Conservation (phyloP, 2,113 vertebrate genomes). For the Orthonyx spaldingii region DNA sequence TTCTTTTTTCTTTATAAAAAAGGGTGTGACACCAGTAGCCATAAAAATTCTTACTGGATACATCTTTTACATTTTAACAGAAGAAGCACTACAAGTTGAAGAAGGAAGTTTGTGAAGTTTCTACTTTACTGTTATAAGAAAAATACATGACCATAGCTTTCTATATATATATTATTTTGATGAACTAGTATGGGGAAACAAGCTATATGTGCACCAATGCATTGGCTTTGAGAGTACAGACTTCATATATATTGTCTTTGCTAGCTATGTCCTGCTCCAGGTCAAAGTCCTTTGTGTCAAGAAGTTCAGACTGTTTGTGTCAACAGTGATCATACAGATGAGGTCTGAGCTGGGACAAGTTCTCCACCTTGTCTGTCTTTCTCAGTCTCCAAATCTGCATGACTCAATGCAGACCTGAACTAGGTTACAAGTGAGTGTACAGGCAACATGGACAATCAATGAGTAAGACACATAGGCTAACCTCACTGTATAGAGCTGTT, state of each 20-base stretch:
- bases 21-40: neutral
- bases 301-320: neutral
- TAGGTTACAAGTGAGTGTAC: rapidly evolving
- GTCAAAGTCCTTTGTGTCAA: neutral
- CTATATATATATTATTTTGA: neutral
- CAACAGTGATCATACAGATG: neutral
- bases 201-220: neutral
- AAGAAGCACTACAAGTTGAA: neutral
- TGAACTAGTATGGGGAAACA: neutral
- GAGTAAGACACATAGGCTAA: neutral
- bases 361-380: neutral
- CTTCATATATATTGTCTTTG: neutral
- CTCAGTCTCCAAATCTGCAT: neutral
- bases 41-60: neutral
- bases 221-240: neutral
- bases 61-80: neutral
- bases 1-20: neutral
- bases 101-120: neutral
- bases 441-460: neutral
- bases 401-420: neutral
- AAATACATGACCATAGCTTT: neutral
- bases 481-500: neutral
- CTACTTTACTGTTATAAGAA: neutral
- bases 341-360: neutral
- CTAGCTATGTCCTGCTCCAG: neutral